These are phyloP conservation scores for Argyresthia goedartella DNA, from an alignment of 2,888 invertebrate species.

Conservation along the genomic window DNA sequence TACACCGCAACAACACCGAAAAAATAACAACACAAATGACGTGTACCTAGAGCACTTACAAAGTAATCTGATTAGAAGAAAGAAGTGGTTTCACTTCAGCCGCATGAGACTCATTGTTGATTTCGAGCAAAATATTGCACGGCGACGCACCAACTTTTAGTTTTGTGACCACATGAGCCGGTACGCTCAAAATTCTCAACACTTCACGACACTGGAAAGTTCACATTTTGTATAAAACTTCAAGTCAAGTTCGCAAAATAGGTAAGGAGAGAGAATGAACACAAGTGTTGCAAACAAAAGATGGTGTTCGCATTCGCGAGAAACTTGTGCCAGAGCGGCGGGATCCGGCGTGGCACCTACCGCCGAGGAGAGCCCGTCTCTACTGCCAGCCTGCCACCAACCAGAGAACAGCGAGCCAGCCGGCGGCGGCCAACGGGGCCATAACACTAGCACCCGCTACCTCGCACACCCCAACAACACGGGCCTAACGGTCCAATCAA, in stretches of 20 bases:
- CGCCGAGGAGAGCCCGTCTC: slow-evolving; percentile 51
- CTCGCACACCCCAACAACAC: slow-evolving; percentile 6
- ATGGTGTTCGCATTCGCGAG: slow-evolving; percentile 52
- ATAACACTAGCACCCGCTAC: slow-evolving; percentile 33
- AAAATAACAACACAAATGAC: slow-evolving; percentile 6
- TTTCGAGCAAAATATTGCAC: slow-evolving; percentile 42
- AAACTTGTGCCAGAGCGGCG: slow-evolving; percentile 27
- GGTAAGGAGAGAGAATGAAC: neutral
- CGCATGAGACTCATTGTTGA: slow-evolving; percentile 36
- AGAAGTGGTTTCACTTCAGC: neutral
- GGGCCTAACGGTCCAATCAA: neutral
- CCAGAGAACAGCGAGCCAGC: slow-evolving; percentile 20
- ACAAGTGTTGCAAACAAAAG: slow-evolving; percentile 38
- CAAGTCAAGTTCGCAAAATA: neutral
- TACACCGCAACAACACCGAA: slow-evolving; percentile 9
- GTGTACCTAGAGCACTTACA: slow-evolving; percentile 2
- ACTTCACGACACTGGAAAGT: slow-evolving; percentile 57
- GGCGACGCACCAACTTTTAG: slow-evolving; percentile 18
- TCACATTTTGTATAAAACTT: slow-evolving; percentile 28
- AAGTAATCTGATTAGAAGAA: neutral
- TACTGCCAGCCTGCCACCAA: slow-evolving; percentile 38
- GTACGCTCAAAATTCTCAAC: slow-evolving; percentile 35
- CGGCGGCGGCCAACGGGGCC: slow-evolving; percentile 18
- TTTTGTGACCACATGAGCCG: slow-evolving; percentile 44
- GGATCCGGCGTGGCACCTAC: slow-evolving; percentile 46